These are phyloP conservation scores for Gastrophysa polygoni DNA, from an alignment of 2,888 invertebrate genomes.

Conservation along the genomic window DNA sequence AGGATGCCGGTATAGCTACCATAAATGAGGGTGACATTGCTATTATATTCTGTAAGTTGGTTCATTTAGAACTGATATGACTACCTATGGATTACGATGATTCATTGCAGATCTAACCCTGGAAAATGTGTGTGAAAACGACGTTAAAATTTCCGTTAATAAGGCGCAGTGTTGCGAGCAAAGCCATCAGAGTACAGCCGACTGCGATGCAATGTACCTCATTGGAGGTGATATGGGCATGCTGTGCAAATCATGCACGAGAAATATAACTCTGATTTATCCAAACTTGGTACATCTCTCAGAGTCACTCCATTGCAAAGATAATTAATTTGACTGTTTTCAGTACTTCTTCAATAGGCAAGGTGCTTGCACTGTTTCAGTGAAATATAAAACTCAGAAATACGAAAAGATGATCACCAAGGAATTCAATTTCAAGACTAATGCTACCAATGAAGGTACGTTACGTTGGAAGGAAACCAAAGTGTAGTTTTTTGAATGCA, in stretches of 20 bases:
- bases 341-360: constrained; percentile 45
- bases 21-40: constrained; percentile 31
- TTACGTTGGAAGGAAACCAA: too few species aligned
- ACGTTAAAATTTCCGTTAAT: constrained; percentile 44
- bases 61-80: background rate
- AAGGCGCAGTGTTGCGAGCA: constrained; percentile 52
- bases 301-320: background rate
- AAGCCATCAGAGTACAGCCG: constrained; percentile 42
- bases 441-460: constrained; percentile 20
- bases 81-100: background rate
- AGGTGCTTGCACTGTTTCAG: constrained; percentile 42
- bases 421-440: constrained; percentile 38
- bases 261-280: constrained; percentile 54
- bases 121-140: constrained; percentile 28
- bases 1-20: constrained; percentile 28
- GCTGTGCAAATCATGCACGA: constrained; percentile 43
- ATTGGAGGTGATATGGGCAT: constrained; percentile 55
- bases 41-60: constrained; percentile 30
- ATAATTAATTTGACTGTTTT: constrained; percentile 8
- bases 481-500: too few species aligned
- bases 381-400: constrained; percentile 38
- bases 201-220: constrained; percentile 50
- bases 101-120: constrained; percentile 22
- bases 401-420: constrained; percentile 32
- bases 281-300: constrained; percentile 52